Evolutionary conservation across 2,888 invertebrate genomes (phyloP), one percentile per base, ranked within the genome.

Genomic region (Altica lythri): DNA sequence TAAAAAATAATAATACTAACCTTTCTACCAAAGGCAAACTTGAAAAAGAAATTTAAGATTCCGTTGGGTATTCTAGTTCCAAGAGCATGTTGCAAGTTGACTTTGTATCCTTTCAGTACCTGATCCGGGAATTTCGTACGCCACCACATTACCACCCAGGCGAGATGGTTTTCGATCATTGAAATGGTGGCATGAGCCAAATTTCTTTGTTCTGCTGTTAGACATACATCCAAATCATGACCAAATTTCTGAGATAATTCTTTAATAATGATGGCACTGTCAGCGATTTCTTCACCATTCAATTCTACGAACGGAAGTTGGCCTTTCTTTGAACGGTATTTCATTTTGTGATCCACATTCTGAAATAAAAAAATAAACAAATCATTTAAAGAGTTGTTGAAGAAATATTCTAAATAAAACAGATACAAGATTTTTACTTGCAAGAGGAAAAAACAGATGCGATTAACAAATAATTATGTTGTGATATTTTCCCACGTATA

Each of bases 271-370:
- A 93, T 87, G 61, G 90, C 84, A 72, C 93, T 93, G 78, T 96
- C 96, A 40, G 94, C 89, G 63, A 95, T 88, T 79, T 96, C 94
- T 73, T 93, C 92, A 34, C 95, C 96, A 75, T 97, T 96, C 58
- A 96, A 76, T 77, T 96, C 95, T 65, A 97, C 84, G 79, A 96
- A 97, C 25, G 96, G 97, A 68, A 96, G 81, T 76, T 92, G 92
- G 38, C 95, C 95, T 76, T 95, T 95, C 82, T 91, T 91, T 68
- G 94, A 95, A 68, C 92, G 89, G 83, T 89, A 92, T 75, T 92
- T 92, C 81, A 92, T 86, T 81, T 92, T 93, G 79, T 95, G 94
- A 76, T 94, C 93, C 64, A 95, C 91, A 81, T 95, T 95, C 94
- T 95, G 84, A 4, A 83, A 85, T 59, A 62, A 65, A 70, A 65